Evolutionary conservation across 2,113 vertebrate genomes (phyloP).

Genomic region (Caranx ignobilis): DNA sequence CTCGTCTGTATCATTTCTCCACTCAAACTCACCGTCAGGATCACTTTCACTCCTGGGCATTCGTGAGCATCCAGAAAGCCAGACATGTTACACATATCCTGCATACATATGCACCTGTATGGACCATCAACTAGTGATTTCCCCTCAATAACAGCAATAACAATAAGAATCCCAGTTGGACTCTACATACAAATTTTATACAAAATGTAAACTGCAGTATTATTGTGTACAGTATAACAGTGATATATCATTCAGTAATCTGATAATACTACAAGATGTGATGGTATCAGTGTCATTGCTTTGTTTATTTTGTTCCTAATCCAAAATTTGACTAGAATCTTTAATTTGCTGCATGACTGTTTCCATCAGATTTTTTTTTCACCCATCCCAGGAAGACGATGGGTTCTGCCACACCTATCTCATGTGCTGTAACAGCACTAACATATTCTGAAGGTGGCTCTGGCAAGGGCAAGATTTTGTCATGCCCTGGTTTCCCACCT

Average conservation of each 20-base stretch:
- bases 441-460: slow-evolving; percentile 38
- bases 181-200: too few relatives aligned
- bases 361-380: neutral
- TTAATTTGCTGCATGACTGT: too few relatives aligned
- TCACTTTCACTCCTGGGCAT: slow-evolving; percentile 56
- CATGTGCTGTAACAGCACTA: slow-evolving; percentile 26
- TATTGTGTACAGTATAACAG: too few relatives aligned
- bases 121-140: neutral
- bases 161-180: neutral
- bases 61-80: slow-evolving; percentile 27
- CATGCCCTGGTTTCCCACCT: slow-evolving; percentile 25
- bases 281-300: too few relatives aligned
- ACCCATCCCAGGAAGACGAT: neutral
- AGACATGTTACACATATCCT: slow-evolving; percentile 21
- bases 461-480: slow-evolving; percentile 33
- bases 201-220: too few relatives aligned
- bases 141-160: slow-evolving; percentile 11
- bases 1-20: slow-evolving; percentile 71
- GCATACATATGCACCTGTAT: slow-evolving; percentile 13
- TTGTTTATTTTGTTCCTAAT: too few relatives aligned
- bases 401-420: slow-evolving; percentile 20
- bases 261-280: too few relatives aligned
- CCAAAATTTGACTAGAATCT: too few relatives aligned
- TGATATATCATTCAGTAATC: too few relatives aligned
- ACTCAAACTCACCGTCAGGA: slow-evolving; percentile 63